Evolutionary conservation across 30 jellyfish, hydroid and myxozoan genomes (phyloP), one percentile per base, ranked within the genome.

Genomic region (Calvadosia cruxmelitensis): DNA sequence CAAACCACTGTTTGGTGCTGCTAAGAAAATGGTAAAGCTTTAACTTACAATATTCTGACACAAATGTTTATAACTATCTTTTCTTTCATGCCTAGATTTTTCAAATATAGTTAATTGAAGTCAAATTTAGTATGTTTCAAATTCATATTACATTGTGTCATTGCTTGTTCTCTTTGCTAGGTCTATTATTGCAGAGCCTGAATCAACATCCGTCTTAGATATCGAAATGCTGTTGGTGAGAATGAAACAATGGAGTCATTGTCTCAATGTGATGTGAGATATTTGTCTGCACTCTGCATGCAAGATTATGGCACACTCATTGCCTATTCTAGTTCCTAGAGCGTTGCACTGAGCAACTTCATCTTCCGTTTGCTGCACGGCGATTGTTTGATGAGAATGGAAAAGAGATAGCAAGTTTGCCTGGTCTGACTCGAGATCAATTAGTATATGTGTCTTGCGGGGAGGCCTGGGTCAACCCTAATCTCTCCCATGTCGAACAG

Each of bases 311-410:
- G n/a, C n/a, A n/a, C n/a, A n/a, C n/a, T n/a, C n/a, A n/a, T n/a
- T n/a, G n/a, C n/a, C n/a, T n/a, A n/a, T n/a, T n/a, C 3, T 32
- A 85, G 96, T 85, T 85, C 42, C 70, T 85, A 68, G 96, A 78
- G 63, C 52, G 69, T 64, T 85, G 96, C 74, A 85, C 96, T 0
- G 94, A 74, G 0, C 71, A 79, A 3, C 77, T 85, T 23, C 48
- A 63, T 53, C 82, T 85, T 0, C 94, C 96, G 0, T 78, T 75
- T 49, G 96, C 96, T 36, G 96, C 96, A 27, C 78, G 96, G 32
- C 74, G 96, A 50, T 53, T 85, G 77, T 85, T 85, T 65, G 74
- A 50, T 35, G 78, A 69, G n/a, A 62, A 69, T 12, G 96, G 96
- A 50, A 79, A 78, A 48, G 96, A 85, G 76, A 52, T 85, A 20